A percentile compares a stretch with the other conserved stretches of the same genome.
Conservation (phyloP, 2,888 invertebrate genomes). For the Eretmocerus hayati region DNA sequence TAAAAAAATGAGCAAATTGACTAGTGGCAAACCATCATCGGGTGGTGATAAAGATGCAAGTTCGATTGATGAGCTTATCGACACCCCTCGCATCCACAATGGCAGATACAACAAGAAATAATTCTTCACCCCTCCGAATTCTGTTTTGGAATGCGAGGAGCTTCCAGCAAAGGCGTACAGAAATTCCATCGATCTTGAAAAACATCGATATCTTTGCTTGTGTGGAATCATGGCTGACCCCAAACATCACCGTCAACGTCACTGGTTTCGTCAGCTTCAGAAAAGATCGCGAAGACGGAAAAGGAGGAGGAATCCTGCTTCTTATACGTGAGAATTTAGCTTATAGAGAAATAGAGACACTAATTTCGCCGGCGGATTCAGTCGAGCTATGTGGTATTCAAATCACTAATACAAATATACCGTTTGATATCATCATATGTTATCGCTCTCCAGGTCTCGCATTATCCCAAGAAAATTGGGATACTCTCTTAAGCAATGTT, state of each 20-base stretch:
- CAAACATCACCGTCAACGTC: not conserved
- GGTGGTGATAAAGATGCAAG: not conserved
- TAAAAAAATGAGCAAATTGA: too few relatives aligned
- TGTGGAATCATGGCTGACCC: not conserved
- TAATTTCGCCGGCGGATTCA: not conserved
- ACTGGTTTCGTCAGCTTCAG: not conserved
- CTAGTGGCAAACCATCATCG: not conserved
- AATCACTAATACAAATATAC: not conserved
- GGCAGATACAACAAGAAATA: not conserved
- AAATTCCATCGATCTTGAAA: not conserved
- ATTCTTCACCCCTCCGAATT: not conserved
- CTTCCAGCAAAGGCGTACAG: not conserved
- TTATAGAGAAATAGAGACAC: not conserved
- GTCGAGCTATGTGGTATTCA: not conserved
- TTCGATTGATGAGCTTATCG: not conserved
- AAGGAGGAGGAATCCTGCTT: not conserved
- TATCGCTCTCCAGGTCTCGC: not conserved
- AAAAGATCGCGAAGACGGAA: not conserved
- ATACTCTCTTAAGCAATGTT: not conserved
- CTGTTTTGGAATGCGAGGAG: not conserved
- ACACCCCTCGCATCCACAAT: not conserved
- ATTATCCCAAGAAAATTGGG: not conserved
- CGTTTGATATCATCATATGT: not conserved
- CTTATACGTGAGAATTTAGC: not conserved
- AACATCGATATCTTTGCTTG: not conserved